Percentiles rank a stretch among this genome's conserved stretches.
Conservation (phyloP, 1,140 invertebrate species). For the Panonychus citri region DNA sequence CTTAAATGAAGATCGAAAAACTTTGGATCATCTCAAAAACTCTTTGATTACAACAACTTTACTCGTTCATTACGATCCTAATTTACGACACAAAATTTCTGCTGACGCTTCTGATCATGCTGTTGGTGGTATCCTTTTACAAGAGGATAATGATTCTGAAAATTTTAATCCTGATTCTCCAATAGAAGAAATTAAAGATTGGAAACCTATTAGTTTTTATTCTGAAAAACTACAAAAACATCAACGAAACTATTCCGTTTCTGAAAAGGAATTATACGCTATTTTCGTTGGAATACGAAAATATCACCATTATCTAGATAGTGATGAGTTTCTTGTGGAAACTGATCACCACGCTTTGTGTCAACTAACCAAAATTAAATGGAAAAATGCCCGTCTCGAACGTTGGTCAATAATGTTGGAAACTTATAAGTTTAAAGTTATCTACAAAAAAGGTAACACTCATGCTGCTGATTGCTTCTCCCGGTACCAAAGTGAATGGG, state of each 20-base stretch:
- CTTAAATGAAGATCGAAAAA: too few relatives aligned
- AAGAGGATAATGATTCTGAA: slow-evolving; percentile 5
- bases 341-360: slow-evolving; percentile 28
- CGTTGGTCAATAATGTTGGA: slow-evolving; percentile 27
- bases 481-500: neutral
- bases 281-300: slow-evolving; percentile 25
- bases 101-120: slow-evolving; percentile 19
- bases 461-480: slow-evolving; percentile 3
- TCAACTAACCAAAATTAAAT: slow-evolving; percentile 24
- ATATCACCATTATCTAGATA: slow-evolving; percentile 27
- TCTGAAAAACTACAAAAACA: slow-evolving; percentile 19
- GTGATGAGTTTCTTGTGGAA: slow-evolving; percentile 25
- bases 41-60: too few relatives aligned
- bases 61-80: too few relatives aligned
- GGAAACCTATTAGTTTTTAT: slow-evolving; percentile 21
- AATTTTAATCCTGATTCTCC: too few relatives aligned
- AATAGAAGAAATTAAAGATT: too few relatives aligned
- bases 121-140: slow-evolving; percentile 16
- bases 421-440: slow-evolving; percentile 24
- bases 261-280: slow-evolving; percentile 28
- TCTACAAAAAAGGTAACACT: slow-evolving; percentile 20
- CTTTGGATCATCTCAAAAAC: too few relatives aligned
- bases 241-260: slow-evolving; percentile 25
- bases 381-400: slow-evolving; percentile 22
- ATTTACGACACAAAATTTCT: slow-evolving; percentile 13